Conservation (phyloP, 2,797 vertebrate genomes). For the Rhinichthys osculus region DNA sequence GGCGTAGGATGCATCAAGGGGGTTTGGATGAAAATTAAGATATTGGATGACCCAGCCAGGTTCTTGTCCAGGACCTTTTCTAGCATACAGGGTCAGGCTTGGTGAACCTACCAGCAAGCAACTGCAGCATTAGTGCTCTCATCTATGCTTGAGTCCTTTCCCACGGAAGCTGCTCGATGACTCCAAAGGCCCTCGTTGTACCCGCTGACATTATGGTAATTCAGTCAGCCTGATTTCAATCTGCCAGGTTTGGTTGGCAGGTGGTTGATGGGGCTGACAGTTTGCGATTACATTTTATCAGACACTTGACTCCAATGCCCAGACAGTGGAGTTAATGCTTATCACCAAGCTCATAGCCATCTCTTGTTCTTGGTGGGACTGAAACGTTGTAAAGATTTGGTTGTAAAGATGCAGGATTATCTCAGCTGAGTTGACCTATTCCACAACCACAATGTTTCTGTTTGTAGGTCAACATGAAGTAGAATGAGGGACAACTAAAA, state of each 20-base stretch:
- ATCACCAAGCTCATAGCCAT: constrained; percentile 53
- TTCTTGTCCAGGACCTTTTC: constrained; percentile 72
- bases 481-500: constrained; percentile 32
- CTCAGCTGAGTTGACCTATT: constrained; percentile 53
- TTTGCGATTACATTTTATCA: constrained; percentile 58
- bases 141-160: constrained; percentile 72
- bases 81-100: constrained; percentile 74
- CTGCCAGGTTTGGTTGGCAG: constrained; percentile 54
- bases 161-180: constrained; percentile 66
- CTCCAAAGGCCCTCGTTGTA: constrained; percentile 58
- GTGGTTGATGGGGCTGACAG: constrained; percentile 55
- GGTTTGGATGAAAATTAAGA: constrained; percentile 70
- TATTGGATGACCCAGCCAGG: constrained; percentile 74
- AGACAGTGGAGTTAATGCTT: constrained; percentile 54
- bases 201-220: constrained; percentile 53
- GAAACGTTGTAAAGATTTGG: constrained; percentile 32
- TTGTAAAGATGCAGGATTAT: constrained; percentile 54
- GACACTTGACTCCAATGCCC: constrained; percentile 59
- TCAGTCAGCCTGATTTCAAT: constrained; percentile 54
- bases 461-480: constrained; percentile 31
- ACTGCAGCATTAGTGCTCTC: constrained; percentile 63
- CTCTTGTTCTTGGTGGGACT: constrained; percentile 57
- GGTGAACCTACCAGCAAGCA: constrained; percentile 54
- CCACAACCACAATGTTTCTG: constrained; percentile 42
- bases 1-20: constrained; percentile 62